Conservation (phyloP, 2,888 invertebrate genomes). For the Calameuta filiformis region DNA sequence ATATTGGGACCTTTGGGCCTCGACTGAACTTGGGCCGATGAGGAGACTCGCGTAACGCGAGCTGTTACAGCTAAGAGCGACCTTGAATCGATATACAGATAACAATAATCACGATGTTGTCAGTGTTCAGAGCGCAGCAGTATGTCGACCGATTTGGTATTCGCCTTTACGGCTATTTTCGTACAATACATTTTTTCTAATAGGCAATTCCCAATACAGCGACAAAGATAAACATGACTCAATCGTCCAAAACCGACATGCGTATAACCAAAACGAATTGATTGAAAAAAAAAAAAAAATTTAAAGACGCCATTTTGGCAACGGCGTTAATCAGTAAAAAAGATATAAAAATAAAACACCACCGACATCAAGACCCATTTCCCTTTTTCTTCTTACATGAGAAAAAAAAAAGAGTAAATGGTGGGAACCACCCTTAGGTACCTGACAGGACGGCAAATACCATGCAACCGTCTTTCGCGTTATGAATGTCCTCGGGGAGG, state of each 20-base stretch:
- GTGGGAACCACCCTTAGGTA: neutral
- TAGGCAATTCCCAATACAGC: neutral
- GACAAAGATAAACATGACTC: neutral
- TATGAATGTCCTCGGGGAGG: neutral
- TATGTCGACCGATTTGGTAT: neutral
- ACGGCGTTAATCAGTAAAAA: too few species aligned
- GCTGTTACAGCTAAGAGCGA: neutral
- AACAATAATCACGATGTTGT: neutral
- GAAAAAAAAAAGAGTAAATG: neutral
- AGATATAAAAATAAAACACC: neutral
- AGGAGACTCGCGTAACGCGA: neutral
- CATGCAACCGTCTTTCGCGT: neutral
- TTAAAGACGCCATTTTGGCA: too few species aligned
- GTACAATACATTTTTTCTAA: neutral
- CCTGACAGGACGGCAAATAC: neutral
- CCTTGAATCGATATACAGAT: neutral
- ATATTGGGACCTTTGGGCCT: slow-evolving; percentile 37
- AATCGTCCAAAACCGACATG: neutral
- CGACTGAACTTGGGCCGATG: neutral
- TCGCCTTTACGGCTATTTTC: neutral
- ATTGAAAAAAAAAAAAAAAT: too few species aligned
- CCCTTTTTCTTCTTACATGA: too few species aligned
- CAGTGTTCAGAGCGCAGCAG: neutral
- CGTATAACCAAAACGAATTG: neutral
- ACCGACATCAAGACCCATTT: neutral